phyloP scores from a whole-genome alignment of 2,113 vertebrate species.

The Benitochromis conjunctus region DNA sequence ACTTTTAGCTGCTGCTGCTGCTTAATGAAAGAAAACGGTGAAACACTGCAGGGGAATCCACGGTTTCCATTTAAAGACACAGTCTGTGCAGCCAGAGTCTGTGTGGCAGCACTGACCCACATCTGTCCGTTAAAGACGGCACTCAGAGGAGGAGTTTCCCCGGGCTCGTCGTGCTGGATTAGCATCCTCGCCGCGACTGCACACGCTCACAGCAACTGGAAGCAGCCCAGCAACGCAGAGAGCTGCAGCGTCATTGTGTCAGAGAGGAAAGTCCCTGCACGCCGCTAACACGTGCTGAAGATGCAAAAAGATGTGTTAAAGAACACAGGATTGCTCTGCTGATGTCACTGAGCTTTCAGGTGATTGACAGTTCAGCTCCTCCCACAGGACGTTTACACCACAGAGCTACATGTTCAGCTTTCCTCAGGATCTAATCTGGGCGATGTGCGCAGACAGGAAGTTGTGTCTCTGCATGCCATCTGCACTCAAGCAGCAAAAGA shows the following conservation, averaged over 20 bases:
- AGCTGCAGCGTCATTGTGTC: too few species aligned
- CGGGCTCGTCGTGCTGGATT: constrained; percentile 22
- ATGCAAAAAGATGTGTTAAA: background rate
- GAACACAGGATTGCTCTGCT: background rate
- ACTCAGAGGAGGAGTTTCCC: constrained; percentile 28
- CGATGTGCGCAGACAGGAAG: background rate
- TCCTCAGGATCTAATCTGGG: background rate
- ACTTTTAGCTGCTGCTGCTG: background rate
- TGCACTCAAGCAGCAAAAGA: background rate
- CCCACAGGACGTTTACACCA: background rate
- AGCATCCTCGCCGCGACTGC: background rate
- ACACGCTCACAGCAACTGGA: background rate
- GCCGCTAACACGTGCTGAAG: background rate
- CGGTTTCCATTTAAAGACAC: background rate
- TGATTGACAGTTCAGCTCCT: background rate
- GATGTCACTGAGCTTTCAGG: background rate
- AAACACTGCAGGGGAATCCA: background rate
- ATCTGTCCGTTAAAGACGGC: constrained; percentile 27
- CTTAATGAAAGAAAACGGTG: background rate
- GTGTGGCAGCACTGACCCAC: constrained; percentile 44
- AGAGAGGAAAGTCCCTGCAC: background rate
- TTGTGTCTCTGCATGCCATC: background rate
- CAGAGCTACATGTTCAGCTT: background rate
- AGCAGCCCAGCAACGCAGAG: background rate
- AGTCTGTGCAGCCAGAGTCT: background rate